Evolutionary conservation across 2,797 vertebrate genomes (phyloP).

Genomic region (Centropyge bicolor): DNA sequence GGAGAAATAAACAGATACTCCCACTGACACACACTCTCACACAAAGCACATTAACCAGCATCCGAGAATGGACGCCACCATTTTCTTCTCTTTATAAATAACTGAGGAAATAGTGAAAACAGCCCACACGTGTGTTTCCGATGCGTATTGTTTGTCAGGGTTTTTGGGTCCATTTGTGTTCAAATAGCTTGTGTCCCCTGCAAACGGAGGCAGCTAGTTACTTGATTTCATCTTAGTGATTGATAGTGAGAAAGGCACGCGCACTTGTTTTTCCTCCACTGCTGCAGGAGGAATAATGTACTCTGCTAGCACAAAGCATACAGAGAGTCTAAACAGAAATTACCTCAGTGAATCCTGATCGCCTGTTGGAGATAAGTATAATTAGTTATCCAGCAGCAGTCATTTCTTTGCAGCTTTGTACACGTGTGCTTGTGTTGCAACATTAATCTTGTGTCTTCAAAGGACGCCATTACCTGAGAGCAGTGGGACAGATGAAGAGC

Average conservation of each 20-base stretch:
- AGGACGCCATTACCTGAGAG: conserved; percentile 57
- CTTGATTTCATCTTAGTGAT: conserved; percentile 48
- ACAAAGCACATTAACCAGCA: conserved; percentile 3
- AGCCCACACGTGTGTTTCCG: background rate
- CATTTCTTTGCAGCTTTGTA: conserved; percentile 41
- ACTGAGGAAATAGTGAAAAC: background rate
- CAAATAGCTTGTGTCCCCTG: conserved; percentile 36
- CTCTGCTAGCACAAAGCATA: conserved; percentile 35
- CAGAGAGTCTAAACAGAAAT: conserved; percentile 53
- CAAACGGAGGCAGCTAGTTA: conserved; percentile 38
- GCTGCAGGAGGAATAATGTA: conserved; percentile 39
- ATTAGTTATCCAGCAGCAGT: conserved; percentile 58
- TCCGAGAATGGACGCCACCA: background rate
- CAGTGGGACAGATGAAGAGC: conserved; percentile 41
- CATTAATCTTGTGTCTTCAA: conserved; percentile 57
- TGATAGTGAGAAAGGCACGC: conserved; percentile 19
- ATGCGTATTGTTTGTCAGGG: conserved; percentile 8
- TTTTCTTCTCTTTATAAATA: conserved; percentile 1
- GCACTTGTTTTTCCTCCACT: conserved; percentile 35
- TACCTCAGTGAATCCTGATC: conserved; percentile 57
- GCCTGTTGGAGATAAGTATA: conserved; percentile 58
- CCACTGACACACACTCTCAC: conserved; percentile 5
- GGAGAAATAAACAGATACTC: conserved; percentile 6
- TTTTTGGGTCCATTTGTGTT: conserved; percentile 42
- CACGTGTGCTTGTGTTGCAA: conserved; percentile 41